These are phyloP conservation scores for Myoxocephalus aenaeus DNA, from an alignment of 2,797 vertebrate species.

Conservation along the genomic window DNA sequence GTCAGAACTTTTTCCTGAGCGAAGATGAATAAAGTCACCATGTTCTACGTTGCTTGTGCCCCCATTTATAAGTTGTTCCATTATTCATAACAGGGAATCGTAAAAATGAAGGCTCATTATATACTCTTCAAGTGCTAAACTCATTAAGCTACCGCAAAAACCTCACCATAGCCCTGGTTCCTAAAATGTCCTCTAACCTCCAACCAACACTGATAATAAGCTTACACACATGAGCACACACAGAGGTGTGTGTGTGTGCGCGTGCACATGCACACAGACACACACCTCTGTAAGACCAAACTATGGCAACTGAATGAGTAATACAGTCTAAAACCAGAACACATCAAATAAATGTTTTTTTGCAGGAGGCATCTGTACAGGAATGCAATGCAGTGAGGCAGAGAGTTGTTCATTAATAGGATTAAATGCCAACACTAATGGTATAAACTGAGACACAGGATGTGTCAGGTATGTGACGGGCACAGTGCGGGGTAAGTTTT, in stretches of 20 bases:
- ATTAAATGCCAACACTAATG: constrained; percentile 80
- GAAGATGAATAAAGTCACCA: constrained; percentile 68
- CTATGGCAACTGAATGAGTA: constrained; percentile 69
- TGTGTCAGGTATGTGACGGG: constrained; percentile 81
- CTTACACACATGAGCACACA: constrained; percentile 57
- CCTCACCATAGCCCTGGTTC: constrained; percentile 60
- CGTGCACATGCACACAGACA: not conserved
- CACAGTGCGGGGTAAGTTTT: constrained; percentile 70
- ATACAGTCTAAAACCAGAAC: constrained; percentile 73
- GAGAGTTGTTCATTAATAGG: constrained; percentile 81
- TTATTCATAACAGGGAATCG: constrained; percentile 79
- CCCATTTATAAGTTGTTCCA: constrained; percentile 75
- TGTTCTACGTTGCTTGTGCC: constrained; percentile 63
- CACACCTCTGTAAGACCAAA: constrained; percentile 47
- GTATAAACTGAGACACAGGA: constrained; percentile 76
- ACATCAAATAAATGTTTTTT: constrained; percentile 75
- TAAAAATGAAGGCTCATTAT: constrained; percentile 81
- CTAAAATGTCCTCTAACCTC: constrained; percentile 78
- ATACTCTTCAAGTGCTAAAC: constrained; percentile 78
- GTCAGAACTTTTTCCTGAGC: constrained; percentile 67
- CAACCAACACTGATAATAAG: constrained; percentile 72
- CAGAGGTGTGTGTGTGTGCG: not conserved
- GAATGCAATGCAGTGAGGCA: constrained; percentile 52
- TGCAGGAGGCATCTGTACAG: constrained; percentile 62
- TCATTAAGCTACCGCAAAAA: constrained; percentile 77